Evolutionary conservation across 2,888 invertebrate genomes (phyloP), one percentile per base, ranked within the genome.

Genomic region (Campoplex nolae): DNA sequence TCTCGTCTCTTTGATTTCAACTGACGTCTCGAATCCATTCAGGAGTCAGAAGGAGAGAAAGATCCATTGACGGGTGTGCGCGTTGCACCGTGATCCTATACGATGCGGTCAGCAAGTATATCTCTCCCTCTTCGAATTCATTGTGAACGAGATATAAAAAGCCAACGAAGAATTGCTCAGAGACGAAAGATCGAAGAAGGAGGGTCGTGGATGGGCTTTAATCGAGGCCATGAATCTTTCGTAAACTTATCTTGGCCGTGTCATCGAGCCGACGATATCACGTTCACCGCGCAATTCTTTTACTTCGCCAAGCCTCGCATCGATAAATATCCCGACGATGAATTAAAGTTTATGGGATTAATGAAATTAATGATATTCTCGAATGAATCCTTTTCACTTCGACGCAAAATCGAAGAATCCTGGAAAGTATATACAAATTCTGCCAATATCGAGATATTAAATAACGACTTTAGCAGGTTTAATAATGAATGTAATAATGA

Each of bases 11-110:
- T 67, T 42, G 54, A 83, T 82, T 74, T 82, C 58, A 83, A 83
- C 81, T 78, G 82, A 86, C 86, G 84, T 88, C 83, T 84, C 82
- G 84, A 84, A 86, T 88, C 86, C 88, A 88, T 88, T 88, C 83
- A 88, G 83, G 80, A 86, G 86, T 84, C 84, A 74, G 54, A 38
- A 54, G 56, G 62, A 76, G 70, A 56, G 70, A 70, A 67, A 73
- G 88, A 42, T 83, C 75, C 88, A 88, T 88, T 88, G 88, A 88
- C 82, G 88, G 76, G 68, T 54, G 71, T 65, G 75, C 79, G 87
- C 54, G 70, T 77, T 65, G 81, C 56, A n/a, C 74, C 38, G 58
- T 32, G 76, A 77, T 62, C 67, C 71, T 83, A 80, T 71, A 75
- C 74, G 42, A 42, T 58, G 65, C 67, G 80, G 77, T 73, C 81